phyloP scores from a whole-genome alignment of 1,140 invertebrate genomes.

The Lanistes nyassanus region DNA sequence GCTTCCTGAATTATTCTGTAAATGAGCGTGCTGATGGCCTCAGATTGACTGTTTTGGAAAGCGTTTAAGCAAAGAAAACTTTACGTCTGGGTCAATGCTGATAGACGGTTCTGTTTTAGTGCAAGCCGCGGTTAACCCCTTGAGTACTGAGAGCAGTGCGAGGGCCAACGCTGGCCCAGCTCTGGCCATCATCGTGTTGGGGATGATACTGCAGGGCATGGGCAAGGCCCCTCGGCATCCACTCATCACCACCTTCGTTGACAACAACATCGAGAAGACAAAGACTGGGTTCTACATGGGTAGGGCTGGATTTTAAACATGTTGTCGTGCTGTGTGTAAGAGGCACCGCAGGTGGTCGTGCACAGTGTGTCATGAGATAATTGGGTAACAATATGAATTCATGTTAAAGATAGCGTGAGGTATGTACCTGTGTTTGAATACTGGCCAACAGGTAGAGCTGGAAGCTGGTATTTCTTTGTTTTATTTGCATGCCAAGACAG shows the following conservation, averaged over 20 bases:
- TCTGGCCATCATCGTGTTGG: slow-evolving; percentile 17
- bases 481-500: too few species aligned
- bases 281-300: slow-evolving; percentile 27
- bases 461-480: too few species aligned
- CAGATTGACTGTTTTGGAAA: too few species aligned
- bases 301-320: slow-evolving; percentile 7
- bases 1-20: too few species aligned
- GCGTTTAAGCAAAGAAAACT: too few species aligned
- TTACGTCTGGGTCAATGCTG: too few species aligned
- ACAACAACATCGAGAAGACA: slow-evolving; percentile 22
- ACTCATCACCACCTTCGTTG: slow-evolving; percentile 24
- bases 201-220: slow-evolving; percentile 29
- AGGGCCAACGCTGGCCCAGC: not conserved
- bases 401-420: too few species aligned
- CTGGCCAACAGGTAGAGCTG: too few species aligned
- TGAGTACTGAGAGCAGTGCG: not conserved
- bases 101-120: too few species aligned
- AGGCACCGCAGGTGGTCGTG: not conserved
- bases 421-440: too few species aligned
- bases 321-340: not conserved
- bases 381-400: not conserved
- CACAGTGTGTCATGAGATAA: not conserved
- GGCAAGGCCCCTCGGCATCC: slow-evolving; percentile 30
- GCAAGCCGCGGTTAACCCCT: too few species aligned
- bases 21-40: too few species aligned